phyloP scores from a whole-genome alignment of 1,140 invertebrate species.

The Rhagoletis zephyria region DNA sequence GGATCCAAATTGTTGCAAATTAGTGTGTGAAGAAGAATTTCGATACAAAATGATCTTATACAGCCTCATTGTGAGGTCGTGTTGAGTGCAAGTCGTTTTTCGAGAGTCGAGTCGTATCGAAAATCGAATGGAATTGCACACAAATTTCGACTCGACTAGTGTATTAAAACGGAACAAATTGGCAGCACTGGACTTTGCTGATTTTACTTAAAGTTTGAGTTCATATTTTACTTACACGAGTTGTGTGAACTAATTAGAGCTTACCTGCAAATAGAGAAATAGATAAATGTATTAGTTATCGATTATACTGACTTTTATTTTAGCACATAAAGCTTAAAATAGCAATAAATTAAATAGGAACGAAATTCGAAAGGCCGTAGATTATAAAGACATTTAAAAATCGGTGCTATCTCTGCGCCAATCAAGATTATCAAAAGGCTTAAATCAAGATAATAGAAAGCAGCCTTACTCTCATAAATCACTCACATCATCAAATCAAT shows the following conservation, averaged over 20 bases:
- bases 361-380: too few relatives aligned
- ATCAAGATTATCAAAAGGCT: slow-evolving; percentile 27
- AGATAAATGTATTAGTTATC: background rate
- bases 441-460: slow-evolving; percentile 6
- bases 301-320: slow-evolving; percentile 26
- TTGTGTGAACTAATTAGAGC: background rate
- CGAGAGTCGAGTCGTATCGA: too few relatives aligned
- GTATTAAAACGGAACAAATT: too few relatives aligned
- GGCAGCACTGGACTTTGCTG: too few relatives aligned
- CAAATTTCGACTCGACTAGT: too few relatives aligned
- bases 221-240: slow-evolving; percentile 15
- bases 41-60: too few relatives aligned
- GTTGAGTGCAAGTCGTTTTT: too few relatives aligned
- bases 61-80: too few relatives aligned
- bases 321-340: background rate
- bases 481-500: slow-evolving; percentile 49
- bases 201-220: too few relatives aligned
- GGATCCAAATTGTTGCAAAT: too few relatives aligned
- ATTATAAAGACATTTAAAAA: slow-evolving; percentile 41
- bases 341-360: background rate
- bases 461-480: slow-evolving; percentile 30
- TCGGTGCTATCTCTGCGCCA: background rate
- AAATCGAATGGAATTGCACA: too few relatives aligned
- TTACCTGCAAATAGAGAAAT: slow-evolving; percentile 33
- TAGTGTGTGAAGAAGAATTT: too few relatives aligned